These are phyloP conservation scores for Ochropleura leucogaster DNA, from an alignment of 2,888 invertebrate species.

Conservation along the genomic window DNA sequence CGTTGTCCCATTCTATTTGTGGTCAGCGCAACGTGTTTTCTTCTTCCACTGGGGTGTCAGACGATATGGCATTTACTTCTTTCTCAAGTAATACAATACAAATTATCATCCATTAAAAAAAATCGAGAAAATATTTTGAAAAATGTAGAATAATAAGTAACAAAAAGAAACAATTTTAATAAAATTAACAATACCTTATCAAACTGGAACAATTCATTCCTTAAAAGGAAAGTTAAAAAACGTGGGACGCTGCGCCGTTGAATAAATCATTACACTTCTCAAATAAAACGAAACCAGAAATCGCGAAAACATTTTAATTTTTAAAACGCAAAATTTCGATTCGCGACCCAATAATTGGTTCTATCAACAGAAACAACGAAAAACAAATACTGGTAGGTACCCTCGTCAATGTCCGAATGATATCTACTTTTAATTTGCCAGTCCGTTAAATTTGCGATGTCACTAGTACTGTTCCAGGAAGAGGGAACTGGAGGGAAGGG, in stretches of 20 bases:
- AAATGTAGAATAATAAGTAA: neutral
- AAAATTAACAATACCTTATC: too few relatives aligned
- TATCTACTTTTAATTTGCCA: conserved; percentile 81
- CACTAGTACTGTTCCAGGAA: conserved; percentile 62
- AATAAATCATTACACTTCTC: conserved; percentile 30
- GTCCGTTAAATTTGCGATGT: conserved; percentile 75
- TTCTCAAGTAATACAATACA: too few relatives aligned
- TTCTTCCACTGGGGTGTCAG: too few relatives aligned
- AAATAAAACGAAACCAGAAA: conserved; percentile 14
- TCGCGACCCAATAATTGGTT: conserved; percentile 57
- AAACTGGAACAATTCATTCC: neutral
- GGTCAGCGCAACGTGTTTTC: too few relatives aligned
- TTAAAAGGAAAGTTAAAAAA: conserved; percentile 1
- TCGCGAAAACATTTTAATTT: conserved; percentile 30
- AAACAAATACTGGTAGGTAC: conserved; percentile 68
- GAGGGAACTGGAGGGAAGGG: conserved; percentile 20
- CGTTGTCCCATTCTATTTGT: too few relatives aligned
- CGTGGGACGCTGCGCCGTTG: neutral
- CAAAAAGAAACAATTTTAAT: neutral
- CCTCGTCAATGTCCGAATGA: conserved; percentile 80
- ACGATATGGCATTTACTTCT: too few relatives aligned
- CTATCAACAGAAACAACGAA: conserved; percentile 61
- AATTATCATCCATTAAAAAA: too few relatives aligned
- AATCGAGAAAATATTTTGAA: too few relatives aligned
- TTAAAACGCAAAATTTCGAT: conserved; percentile 29